Conservation (phyloP, 2,113 vertebrate species). For the Loxodonta africana region DNA sequence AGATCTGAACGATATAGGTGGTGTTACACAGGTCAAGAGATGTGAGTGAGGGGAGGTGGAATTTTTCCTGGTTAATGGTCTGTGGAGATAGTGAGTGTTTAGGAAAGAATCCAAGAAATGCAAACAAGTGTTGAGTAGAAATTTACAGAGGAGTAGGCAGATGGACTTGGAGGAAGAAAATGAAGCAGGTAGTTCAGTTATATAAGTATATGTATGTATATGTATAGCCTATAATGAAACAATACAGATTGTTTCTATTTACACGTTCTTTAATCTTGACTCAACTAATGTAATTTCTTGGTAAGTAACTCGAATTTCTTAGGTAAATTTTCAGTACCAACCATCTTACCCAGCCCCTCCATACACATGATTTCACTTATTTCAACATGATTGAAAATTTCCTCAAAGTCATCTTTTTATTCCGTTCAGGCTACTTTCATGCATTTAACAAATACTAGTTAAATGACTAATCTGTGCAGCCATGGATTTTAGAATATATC, state of each 20-base stretch:
- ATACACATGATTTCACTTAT: not conserved
- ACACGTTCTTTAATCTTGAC: not conserved
- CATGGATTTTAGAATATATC: not conserved
- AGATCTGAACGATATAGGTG: not conserved
- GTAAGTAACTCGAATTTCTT: not conserved
- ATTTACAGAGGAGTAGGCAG: not conserved
- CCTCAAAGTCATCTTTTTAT: not conserved
- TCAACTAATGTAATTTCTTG: not conserved
- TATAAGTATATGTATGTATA: not conserved
- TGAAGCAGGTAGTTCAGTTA: not conserved
- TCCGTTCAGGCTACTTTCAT: not conserved
- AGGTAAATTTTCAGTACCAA: slow-evolving; percentile 6
- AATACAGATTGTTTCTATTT: not conserved
- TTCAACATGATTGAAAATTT: slow-evolving; percentile 28
- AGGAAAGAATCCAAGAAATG: not conserved
- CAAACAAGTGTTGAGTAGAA: not conserved
- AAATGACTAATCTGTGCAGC: not conserved
- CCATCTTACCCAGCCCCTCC: not conserved
- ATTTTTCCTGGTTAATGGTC: not conserved
- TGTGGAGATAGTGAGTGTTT: not conserved
- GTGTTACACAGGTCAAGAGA: not conserved
- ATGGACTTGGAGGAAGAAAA: not conserved
- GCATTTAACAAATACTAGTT: not conserved
- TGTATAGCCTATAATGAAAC: not conserved
- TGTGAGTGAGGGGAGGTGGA: not conserved